Base-by-base conservation (phyloP, 2,113 vertebrate genomes). In the Himantopus leucocephalus region DNA sequence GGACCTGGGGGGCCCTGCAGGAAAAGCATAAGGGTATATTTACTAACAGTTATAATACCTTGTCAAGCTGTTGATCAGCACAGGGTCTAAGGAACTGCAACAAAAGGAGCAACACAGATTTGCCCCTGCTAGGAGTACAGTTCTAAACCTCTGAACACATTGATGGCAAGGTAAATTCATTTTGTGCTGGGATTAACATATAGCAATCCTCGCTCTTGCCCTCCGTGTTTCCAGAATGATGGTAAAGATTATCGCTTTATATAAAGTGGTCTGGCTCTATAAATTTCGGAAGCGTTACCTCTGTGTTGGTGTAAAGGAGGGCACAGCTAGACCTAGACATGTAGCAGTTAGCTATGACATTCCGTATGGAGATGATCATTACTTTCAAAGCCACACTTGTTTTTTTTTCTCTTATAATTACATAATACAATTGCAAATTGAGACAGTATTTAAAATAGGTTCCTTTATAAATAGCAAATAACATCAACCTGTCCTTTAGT, bases 1-100 rank as follows among this genome's bases (percentile, higher is more conserved):
- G 60, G 87, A 48, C 98, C 98, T 35, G 94, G 72, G 5, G 98
- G 41, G 10, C 98, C 98, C 98, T 98, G 90, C 4, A 85, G 39
- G 35, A 85, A 85, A 94, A 88, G n/a, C 16, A 62, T 3, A 71
- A 82, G 34, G 20, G 68, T 59, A 76, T 5, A 13, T 78, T 93
- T 71, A 93, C 13, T 41, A 27, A 45, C 21, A 91, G n/a, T 50
- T 83, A 3, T 20, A 79, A 63, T 21, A 55, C 12, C 39, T 82
- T 32, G 12, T 27, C 50, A 85, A 68, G 34, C 18, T 63, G 41
- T 26, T 43, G 50, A 45, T 59, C 56, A 84, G 70, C 76, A 87
- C 39, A 58, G 11, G 7, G 19, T 43, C 56, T 34, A 56, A 59
- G 39, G 34, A 68, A 75, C n/a, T 21, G 64, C 30, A 85, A 56